Conservation (phyloP, 2,113 vertebrate species). For the Athene cunicularia region DNA sequence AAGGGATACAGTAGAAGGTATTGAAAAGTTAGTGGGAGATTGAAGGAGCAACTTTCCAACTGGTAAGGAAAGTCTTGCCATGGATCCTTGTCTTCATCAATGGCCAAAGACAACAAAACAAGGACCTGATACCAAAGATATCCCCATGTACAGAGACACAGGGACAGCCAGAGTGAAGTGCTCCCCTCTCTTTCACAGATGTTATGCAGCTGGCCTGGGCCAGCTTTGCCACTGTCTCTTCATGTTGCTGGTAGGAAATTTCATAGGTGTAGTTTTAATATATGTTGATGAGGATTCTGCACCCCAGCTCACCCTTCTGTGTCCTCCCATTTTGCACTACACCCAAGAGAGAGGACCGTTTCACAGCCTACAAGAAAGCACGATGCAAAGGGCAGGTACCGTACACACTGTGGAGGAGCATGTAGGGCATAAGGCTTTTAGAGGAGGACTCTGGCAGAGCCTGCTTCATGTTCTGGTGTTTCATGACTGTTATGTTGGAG, state of each 20-base stretch:
- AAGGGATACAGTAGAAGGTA: background rate
- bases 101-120: background rate
- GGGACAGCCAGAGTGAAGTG: background rate
- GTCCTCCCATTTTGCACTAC: background rate
- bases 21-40: background rate
- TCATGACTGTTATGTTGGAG: background rate
- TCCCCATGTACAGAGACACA: background rate
- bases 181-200: background rate
- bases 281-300: background rate
- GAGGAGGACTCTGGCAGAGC: background rate
- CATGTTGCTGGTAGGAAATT: background rate
- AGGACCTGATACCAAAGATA: background rate
- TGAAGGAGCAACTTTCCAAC: background rate
- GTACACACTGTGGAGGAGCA: accelerated
- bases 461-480: background rate
- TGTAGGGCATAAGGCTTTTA: background rate
- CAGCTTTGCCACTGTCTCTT: background rate
- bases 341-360: background rate
- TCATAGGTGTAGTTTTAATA: background rate
- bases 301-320: accelerated
- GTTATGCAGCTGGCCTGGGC: background rate
- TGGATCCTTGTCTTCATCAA: background rate
- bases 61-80: background rate
- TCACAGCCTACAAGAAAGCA: background rate
- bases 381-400: background rate